phyloP scores from a whole-genome alignment of 2,888 invertebrate genomes.

The Oligia fasciuncula region DNA sequence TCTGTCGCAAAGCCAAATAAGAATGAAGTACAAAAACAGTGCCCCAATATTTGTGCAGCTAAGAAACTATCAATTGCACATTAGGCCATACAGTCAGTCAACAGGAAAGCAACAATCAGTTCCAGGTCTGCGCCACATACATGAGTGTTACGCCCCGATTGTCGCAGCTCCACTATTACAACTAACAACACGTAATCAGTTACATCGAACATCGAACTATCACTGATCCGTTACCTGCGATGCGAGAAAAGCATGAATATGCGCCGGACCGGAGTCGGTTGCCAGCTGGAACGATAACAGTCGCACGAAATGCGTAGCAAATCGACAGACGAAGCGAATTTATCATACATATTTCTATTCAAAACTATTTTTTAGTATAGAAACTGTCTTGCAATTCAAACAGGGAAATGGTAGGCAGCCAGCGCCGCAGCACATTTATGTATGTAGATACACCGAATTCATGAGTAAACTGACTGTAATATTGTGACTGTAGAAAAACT shows the following conservation, averaged over 20 bases:
- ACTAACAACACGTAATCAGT: conserved; percentile 58
- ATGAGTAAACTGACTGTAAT: background rate
- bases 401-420: background rate
- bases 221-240: conserved; percentile 40
- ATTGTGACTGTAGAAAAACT: conserved; percentile 4
- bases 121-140: conserved; percentile 46
- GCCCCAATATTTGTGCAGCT: conserved; percentile 1
- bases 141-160: conserved; percentile 61
- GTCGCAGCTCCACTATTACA: conserved; percentile 44
- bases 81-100: conserved; percentile 34
- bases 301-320: conserved; percentile 64
- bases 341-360: conserved; percentile 38
- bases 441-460: background rate
- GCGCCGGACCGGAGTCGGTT: conserved; percentile 62
- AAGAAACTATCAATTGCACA: conserved; percentile 21
- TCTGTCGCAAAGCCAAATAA: background rate
- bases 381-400: background rate
- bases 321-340: conserved; percentile 62
- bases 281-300: conserved; percentile 64
- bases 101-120: conserved; percentile 47
- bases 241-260: conserved; percentile 60
- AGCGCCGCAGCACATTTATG: background rate
- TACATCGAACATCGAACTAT: conserved; percentile 48
- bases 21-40: background rate
- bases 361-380: conserved; percentile 12